These are phyloP conservation scores for Laodelphax striatellus DNA, from an alignment of 1,140 invertebrate species.

Conservation along the genomic window DNA sequence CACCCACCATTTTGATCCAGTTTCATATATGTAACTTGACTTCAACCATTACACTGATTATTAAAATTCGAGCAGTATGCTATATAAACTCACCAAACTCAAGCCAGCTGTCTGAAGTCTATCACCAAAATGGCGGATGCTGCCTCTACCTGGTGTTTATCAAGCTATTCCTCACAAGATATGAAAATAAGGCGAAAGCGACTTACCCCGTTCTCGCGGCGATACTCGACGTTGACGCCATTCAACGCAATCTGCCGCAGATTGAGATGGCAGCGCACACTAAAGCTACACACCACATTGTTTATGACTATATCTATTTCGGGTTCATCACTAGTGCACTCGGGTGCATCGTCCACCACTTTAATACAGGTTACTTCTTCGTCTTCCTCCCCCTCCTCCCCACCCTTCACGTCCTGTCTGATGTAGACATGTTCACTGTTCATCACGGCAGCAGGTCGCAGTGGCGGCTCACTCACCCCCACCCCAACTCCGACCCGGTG, in stretches of 20 bases:
- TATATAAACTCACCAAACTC: too few species aligned
- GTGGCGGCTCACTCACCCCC: not conserved
- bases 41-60: too few species aligned
- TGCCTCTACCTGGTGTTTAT: too few species aligned
- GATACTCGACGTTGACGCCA: constrained; percentile 90
- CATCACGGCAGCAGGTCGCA: not conserved
- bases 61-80: too few species aligned
- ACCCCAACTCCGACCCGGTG: not conserved
- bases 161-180: too few species aligned
- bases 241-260: constrained; percentile 86
- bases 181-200: too few species aligned
- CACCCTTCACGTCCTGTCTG: not conserved
- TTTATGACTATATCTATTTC: constrained; percentile 88
- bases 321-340: constrained; percentile 17
- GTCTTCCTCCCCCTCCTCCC: too few species aligned
- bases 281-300: constrained; percentile 98
- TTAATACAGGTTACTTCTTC: not conserved
- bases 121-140: too few species aligned
- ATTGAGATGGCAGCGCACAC: constrained; percentile 93
- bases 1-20: too few species aligned
- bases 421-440: not conserved
- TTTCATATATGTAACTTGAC: too few species aligned
- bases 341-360: not conserved
- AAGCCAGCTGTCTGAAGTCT: too few species aligned
- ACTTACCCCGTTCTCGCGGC: constrained; percentile 80